Conservation (phyloP, 2,888 invertebrate species). For the Drosophila melanosoma region DNA sequence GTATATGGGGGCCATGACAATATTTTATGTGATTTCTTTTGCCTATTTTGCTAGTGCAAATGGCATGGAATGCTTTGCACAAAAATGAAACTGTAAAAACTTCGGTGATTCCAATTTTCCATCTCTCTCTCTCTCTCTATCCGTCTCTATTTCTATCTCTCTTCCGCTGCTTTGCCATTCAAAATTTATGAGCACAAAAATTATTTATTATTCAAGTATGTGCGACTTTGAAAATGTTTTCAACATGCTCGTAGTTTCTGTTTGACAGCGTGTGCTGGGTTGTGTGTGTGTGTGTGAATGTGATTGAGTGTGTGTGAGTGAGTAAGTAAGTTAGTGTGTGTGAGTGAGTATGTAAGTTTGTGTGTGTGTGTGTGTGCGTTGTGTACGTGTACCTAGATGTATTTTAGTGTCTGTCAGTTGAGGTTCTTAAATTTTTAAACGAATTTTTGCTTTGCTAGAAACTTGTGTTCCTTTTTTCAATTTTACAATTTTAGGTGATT, state of each 20-base stretch:
- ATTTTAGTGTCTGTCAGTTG: not conserved
- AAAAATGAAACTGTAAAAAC: slow-evolving; percentile 66
- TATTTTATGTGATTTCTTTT: slow-evolving; percentile 75
- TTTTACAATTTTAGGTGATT: not conserved
- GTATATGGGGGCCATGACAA: slow-evolving; percentile 49
- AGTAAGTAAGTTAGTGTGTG: slow-evolving; percentile 18
- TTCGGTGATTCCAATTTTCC: slow-evolving; percentile 26
- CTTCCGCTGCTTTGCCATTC: slow-evolving; percentile 32
- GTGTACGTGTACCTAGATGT: too few species aligned
- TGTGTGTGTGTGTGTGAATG: slow-evolving; percentile 21
- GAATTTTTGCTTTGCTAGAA: slow-evolving; percentile 11
- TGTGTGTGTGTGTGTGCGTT: slow-evolving; percentile 19
- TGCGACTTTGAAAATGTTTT: slow-evolving; percentile 50
- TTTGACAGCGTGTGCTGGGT: slow-evolving; percentile 12
- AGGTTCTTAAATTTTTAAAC: slow-evolving; percentile 27
- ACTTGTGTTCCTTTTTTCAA: slow-evolving; percentile 12
- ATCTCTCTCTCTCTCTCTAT: too few species aligned
- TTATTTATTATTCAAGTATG: slow-evolving; percentile 71
- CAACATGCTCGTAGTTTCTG: slow-evolving; percentile 31
- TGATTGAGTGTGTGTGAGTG: not conserved
- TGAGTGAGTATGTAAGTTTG: not conserved
- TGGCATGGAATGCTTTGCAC: slow-evolving; percentile 47
- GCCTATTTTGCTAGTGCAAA: slow-evolving; percentile 57
- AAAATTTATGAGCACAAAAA: slow-evolving; percentile 78
- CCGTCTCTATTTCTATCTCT: not conserved